Evolutionary conservation across 2,888 invertebrate genomes (phyloP).

Genomic region (Eledona agricola): DNA sequence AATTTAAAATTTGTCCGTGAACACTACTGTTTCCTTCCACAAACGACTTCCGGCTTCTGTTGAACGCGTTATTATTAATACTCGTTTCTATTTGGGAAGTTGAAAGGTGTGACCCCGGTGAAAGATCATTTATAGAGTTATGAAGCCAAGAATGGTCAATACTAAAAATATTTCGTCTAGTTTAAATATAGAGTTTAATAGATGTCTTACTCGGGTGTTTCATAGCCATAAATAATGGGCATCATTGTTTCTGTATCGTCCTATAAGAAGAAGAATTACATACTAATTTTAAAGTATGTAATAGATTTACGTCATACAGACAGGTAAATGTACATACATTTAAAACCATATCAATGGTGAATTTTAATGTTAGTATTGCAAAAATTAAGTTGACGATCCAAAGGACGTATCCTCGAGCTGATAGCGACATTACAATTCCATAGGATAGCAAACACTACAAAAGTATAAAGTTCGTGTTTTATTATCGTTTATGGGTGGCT

Average conservation of each 20-base stretch:
- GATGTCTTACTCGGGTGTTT: conserved; percentile 10
- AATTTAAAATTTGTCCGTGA: neutral
- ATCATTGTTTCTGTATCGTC: conserved; percentile 5
- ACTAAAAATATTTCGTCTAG: conserved; percentile 1
- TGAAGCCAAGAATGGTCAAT: conserved; percentile 9
- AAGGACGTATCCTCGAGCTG: conserved; percentile 62
- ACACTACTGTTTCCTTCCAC: neutral
- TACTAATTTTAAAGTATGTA: neutral
- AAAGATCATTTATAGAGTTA: conserved; percentile 7
- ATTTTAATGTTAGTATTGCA: conserved; percentile 37
- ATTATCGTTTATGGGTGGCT: neutral
- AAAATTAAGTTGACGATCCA: conserved; percentile 60
- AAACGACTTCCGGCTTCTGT: conserved; percentile 21
- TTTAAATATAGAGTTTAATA: neutral
- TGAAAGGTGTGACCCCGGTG: conserved; percentile 1
- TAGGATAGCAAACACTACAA: conserved; percentile 10
- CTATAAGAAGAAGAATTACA: conserved; percentile 8
- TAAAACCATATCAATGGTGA: conserved; percentile 1
- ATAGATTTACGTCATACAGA: neutral
- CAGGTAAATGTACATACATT: too few relatives aligned
- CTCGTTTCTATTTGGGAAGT: neutral
- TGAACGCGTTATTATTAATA: conserved; percentile 11
- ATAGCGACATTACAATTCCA: conserved; percentile 52
- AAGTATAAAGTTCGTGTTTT: neutral
- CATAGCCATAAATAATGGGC: conserved; percentile 21